A percentile compares a stretch with the other conserved stretches of the same genome.
These are phyloP conservation scores for Ceratosolen fusciceps DNA, from an alignment of 1,140 invertebrate species.

Conservation along the genomic window DNA sequence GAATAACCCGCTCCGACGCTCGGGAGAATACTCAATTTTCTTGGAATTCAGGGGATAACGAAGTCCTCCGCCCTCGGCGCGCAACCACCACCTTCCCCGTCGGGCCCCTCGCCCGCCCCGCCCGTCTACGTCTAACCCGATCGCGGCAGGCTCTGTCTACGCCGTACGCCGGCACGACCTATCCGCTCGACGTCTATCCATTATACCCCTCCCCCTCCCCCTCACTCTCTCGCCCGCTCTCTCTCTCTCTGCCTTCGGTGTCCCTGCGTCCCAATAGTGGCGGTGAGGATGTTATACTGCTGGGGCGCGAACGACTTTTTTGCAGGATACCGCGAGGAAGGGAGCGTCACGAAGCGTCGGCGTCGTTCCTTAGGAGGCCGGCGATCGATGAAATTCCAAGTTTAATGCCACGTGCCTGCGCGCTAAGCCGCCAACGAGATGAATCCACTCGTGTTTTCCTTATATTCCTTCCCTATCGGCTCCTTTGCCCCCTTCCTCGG, in stretches of 20 bases:
- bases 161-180: no score
- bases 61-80: constrained; percentile 10
- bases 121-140: neutral
- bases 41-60: constrained; percentile 19
- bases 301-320: neutral
- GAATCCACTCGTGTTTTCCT: neutral
- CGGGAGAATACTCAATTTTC: constrained; percentile 24
- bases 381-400: neutral
- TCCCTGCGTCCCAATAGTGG: no score
- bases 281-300: neutral
- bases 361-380: neutral
- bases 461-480: neutral
- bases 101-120: neutral
- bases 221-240: neutral
- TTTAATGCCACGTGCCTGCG: neutral
- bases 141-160: no score
- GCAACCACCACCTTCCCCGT: neutral
- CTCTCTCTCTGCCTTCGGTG: neutral
- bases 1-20: constrained; percentile 22
- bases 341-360: no score
- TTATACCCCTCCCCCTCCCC: neutral
- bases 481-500: neutral
- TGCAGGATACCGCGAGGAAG: neutral
- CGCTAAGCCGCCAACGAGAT: neutral
- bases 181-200: no score